phyloP scores from a whole-genome alignment of 2,888 invertebrate species.

The Athalia circularis region DNA sequence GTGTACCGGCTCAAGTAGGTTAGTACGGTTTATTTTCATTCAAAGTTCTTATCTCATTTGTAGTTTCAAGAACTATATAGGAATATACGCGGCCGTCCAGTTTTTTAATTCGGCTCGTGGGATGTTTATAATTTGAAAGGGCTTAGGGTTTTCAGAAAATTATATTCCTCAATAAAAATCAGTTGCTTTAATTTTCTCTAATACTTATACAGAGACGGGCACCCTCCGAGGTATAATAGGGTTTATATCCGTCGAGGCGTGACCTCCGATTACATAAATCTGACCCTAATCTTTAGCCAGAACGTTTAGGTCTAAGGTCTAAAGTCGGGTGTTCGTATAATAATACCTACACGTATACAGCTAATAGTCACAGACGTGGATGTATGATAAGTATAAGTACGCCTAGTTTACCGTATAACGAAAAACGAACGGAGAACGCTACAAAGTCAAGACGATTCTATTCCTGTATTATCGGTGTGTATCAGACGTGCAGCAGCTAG shows the following conservation, averaged over 20 bases:
- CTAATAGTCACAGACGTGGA: slow-evolving; percentile 25
- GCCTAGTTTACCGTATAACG: not conserved
- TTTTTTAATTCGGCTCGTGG: not conserved
- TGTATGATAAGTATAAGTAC: too few species aligned
- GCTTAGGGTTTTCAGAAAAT: not conserved
- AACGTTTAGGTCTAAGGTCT: slow-evolving; percentile 25
- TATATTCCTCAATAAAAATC: not conserved
- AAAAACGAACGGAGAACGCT: slow-evolving; percentile 1
- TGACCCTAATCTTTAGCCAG: slow-evolving; percentile 30
- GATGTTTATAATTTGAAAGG: not conserved
- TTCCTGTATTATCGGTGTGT: slow-evolving; percentile 18
- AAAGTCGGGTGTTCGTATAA: not conserved
- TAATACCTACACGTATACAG: not conserved
- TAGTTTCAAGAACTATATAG: too few species aligned
- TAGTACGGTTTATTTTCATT: slow-evolving; percentile 15
- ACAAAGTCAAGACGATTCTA: slow-evolving; percentile 25
- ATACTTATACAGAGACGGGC: slow-evolving; percentile 1
- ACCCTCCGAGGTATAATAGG: not conserved
- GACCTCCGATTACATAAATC: slow-evolving; percentile 41
- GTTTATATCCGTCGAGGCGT: slow-evolving; percentile 38
- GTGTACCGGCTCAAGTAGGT: slow-evolving; percentile 8
- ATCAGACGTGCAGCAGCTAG: not conserved
- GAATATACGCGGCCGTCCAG: too few species aligned
- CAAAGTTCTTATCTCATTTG: slow-evolving; percentile 27
- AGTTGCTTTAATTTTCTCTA: not conserved